Percentiles rank a stretch among this genome's conserved stretches.
Conservation (phyloP, 1,140 invertebrate species). For the Neomicropteryx cornuta region DNA sequence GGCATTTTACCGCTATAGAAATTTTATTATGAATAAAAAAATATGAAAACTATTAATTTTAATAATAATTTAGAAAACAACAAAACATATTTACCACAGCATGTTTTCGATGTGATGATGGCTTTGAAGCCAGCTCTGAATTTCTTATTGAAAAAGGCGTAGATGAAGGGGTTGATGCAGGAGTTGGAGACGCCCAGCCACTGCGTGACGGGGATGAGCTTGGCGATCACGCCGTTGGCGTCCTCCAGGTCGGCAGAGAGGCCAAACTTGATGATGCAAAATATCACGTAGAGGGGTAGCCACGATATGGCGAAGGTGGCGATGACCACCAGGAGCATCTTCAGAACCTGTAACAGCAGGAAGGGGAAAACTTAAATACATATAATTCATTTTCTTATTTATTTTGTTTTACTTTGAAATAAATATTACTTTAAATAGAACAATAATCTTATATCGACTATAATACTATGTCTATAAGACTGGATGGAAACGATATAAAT, state of each 20-base stretch:
- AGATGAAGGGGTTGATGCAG: constrained; percentile 44
- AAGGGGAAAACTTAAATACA: neutral
- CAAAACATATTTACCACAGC: no score
- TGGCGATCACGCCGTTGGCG: constrained; percentile 26
- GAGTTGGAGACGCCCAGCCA: constrained; percentile 49
- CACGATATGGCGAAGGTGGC: constrained; percentile 52
- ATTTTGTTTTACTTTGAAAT: no score
- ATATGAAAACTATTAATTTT: no score
- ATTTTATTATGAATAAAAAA: no score
- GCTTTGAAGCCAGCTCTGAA: constrained; percentile 51
- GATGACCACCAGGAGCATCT: constrained; percentile 55
- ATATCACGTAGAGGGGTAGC: constrained; percentile 50
- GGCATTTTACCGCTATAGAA: no score
- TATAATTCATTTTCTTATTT: no score
- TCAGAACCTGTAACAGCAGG: constrained; percentile 33
- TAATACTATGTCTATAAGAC: no score
- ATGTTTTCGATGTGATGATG: constrained; percentile 23
- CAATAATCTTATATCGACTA: no score
- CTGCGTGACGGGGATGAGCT: constrained; percentile 46
- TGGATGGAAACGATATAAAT: no score
- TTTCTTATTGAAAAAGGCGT: constrained; percentile 55
- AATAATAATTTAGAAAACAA: no score
- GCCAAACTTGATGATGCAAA: constrained; percentile 35
- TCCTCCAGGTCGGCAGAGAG: constrained; percentile 10
- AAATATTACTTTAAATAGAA: no score